These are phyloP conservation scores for Plutomurus gul DNA, from an alignment of 1,140 invertebrate genomes.

Conservation along the genomic window DNA sequence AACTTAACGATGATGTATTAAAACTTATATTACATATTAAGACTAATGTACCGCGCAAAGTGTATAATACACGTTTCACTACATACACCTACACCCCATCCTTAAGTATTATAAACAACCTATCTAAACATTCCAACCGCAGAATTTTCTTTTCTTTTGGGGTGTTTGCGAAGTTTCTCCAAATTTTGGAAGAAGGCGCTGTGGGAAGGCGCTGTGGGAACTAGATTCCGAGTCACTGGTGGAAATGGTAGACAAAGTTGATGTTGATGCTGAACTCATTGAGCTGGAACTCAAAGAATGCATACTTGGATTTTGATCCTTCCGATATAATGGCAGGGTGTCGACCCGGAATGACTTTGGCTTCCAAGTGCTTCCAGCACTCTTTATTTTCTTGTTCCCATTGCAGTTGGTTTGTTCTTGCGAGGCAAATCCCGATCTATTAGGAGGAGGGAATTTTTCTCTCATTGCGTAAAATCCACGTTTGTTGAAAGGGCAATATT, in stretches of 20 bases:
- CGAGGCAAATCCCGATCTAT: neutral
- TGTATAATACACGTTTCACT: too few species aligned
- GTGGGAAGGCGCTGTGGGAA: neutral
- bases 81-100: too few species aligned
- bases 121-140: neutral
- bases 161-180: neutral
- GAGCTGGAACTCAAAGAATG: too few species aligned
- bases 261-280: too few species aligned
- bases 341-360: neutral
- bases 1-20: too few species aligned
- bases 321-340: too few species aligned
- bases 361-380: neutral
- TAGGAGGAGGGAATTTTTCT: neutral
- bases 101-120: neutral
- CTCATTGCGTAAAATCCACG: constrained; percentile 46
- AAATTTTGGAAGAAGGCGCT: neutral
- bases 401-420: neutral
- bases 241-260: neutral
- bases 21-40: too few species aligned
- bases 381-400: neutral
- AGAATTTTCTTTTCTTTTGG: neutral
- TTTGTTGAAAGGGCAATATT: constrained; percentile 45
- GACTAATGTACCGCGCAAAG: too few species aligned
- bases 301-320: too few species aligned
- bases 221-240: neutral